These are phyloP conservation scores for Microplitis manilae DNA, from an alignment of 2,888 invertebrate species.

Conservation along the genomic window DNA sequence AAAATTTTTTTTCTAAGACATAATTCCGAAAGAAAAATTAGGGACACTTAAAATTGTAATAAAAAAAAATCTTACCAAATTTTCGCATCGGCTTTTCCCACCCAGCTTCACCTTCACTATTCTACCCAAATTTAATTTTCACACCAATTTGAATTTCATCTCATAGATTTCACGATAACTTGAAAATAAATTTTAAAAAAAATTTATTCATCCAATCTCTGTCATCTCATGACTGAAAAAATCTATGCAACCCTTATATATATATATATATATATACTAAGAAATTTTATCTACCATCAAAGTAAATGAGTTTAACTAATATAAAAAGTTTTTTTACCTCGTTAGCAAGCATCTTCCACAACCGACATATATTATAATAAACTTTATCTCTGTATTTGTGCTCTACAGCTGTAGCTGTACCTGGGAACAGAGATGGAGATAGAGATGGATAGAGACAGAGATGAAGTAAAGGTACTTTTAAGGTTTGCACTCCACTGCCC, in stretches of 20 bases:
- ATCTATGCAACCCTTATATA: not conserved
- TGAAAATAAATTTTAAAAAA: too few relatives aligned
- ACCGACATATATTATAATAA: not conserved
- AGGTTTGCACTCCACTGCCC: not conserved
- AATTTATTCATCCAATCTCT: not conserved
- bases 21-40: too few relatives aligned
- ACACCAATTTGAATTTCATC: too few relatives aligned
- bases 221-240: not conserved
- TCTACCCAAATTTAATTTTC: too few relatives aligned
- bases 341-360: not conserved
- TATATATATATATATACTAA: not conserved
- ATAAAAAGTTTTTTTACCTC: slow-evolving; percentile 1
- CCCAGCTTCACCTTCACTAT: too few relatives aligned
- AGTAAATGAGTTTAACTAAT: not conserved
- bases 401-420: not conserved
- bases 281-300: not conserved
- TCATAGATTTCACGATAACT: too few relatives aligned
- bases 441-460: too few relatives aligned
- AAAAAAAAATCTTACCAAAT: too few relatives aligned
- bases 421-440: too few relatives aligned
- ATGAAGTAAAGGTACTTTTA: not conserved
- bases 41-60: too few relatives aligned
- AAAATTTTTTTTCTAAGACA: too few relatives aligned
- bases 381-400: not conserved
- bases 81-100: too few relatives aligned